These are phyloP conservation scores for Sarcophaga rosellei DNA, from an alignment of 2,888 invertebrate species.

Conservation along the genomic window DNA sequence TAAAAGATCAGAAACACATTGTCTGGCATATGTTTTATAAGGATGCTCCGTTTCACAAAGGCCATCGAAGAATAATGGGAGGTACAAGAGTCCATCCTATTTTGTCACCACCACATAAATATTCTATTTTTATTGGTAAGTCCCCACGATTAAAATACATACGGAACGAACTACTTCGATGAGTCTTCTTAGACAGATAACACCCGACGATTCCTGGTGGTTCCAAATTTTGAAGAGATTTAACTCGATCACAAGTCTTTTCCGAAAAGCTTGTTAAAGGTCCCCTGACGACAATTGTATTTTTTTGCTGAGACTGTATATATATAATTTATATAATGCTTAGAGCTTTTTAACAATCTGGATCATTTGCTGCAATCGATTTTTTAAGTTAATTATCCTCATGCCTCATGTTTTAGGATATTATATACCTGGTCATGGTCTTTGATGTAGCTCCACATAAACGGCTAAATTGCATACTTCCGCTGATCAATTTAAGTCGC, in stretches of 20 bases:
- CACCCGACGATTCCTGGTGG: neutral
- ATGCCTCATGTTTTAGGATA: too few species aligned
- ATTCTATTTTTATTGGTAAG: conserved; percentile 88
- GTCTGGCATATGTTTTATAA: conserved; percentile 92
- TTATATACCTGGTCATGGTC: too few species aligned
- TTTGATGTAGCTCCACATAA: too few species aligned
- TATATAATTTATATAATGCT: too few species aligned
- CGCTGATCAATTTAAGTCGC: too few species aligned
- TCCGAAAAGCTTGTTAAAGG: conserved; percentile 75
- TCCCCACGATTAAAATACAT: conserved; percentile 89
- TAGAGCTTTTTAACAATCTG: too few species aligned
- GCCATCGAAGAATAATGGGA: conserved; percentile 97
- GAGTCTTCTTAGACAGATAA: conserved; percentile 27
- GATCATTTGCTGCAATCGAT: too few species aligned
- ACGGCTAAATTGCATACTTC: too few species aligned
- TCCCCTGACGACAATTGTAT: conserved; percentile 86
- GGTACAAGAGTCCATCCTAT: conserved; percentile 91
- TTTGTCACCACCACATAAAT: conserved; percentile 84
- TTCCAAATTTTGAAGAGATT: conserved; percentile 35
- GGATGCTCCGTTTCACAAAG: conserved; percentile 92
- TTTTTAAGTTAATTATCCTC: too few species aligned
- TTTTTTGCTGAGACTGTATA: conserved; percentile 91
- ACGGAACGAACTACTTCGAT: conserved; percentile 83
- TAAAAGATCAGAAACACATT: conserved; percentile 93
- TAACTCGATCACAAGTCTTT: conserved; percentile 48